These are phyloP conservation scores for Volucella inflata DNA, from an alignment of 2,888 invertebrate species.

Conservation along the genomic window DNA sequence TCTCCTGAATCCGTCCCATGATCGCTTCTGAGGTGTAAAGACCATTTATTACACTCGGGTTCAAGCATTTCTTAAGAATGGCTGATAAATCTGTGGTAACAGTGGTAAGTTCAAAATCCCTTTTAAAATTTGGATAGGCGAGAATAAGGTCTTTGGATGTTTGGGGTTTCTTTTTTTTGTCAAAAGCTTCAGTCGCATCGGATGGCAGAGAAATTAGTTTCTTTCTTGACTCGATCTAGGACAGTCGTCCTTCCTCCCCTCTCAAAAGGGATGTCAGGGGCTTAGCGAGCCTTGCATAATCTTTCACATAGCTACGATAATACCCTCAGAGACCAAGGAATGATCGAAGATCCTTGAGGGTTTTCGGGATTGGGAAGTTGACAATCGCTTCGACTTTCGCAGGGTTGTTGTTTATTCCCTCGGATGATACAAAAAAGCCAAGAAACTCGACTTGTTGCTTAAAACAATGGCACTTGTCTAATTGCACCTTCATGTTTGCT, in stretches of 20 bases:
- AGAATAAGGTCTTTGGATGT: conserved; percentile 27
- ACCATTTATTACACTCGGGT: conserved; percentile 36
- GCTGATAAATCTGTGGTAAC: conserved; percentile 10
- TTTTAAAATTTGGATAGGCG: conserved; percentile 40
- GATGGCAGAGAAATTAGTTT: conserved; percentile 7
- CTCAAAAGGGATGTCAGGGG: conserved; percentile 66
- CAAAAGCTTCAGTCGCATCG: conserved; percentile 23
- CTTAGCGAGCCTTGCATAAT: conserved; percentile 52
- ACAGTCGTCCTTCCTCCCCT: conserved; percentile 52
- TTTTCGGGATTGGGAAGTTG: conserved; percentile 60
- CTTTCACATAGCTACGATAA: conserved; percentile 62
- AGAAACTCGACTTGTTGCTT: conserved; percentile 60
- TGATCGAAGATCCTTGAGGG: conserved; percentile 62
- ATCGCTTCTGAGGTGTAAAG: conserved; percentile 28
- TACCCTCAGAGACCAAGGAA: conserved; percentile 68
- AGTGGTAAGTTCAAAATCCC: conserved; percentile 27
- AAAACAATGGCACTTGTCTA: conserved; percentile 31
- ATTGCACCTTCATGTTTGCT: too few species aligned
- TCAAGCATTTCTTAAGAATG: conserved; percentile 11
- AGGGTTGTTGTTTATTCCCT: conserved; percentile 60
- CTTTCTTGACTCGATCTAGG: conserved; percentile 53
- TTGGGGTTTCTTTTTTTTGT: conserved; percentile 39
- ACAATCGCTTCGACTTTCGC: conserved; percentile 61
- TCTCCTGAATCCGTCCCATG: conserved; percentile 35
- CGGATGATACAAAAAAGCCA: conserved; percentile 51